Evolutionary conservation across 2,113 vertebrate species (phyloP).

Genomic region (Leucopsar rothschildi): DNA sequence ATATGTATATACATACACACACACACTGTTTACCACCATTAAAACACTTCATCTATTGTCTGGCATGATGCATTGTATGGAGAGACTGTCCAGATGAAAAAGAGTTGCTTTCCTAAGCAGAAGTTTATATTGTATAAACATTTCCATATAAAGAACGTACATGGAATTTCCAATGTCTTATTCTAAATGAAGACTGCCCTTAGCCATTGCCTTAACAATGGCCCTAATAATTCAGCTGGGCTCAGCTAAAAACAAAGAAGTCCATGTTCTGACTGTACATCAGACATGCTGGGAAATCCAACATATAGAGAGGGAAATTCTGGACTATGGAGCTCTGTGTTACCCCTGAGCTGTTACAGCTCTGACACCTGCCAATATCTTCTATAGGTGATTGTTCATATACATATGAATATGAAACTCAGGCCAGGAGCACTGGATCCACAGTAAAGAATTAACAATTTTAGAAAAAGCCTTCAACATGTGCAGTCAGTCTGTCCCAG

Average conservation of each 20-base stretch:
- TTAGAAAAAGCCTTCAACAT: not conserved
- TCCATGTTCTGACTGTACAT: not conserved
- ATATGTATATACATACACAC: conserved; percentile 17
- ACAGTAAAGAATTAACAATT: not conserved
- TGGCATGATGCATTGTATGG: conserved; percentile 43
- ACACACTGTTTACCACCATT: not conserved
- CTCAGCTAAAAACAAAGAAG: not conserved
- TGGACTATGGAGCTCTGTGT: rapidly evolving
- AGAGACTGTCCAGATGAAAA: conserved; percentile 48
- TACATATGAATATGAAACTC: rapidly evolving
- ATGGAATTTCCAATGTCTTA: not conserved
- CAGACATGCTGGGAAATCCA: not conserved
- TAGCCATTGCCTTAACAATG: conserved; percentile 6
- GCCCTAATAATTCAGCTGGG: not conserved
- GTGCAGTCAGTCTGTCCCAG: not conserved
- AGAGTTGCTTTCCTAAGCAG: conserved; percentile 3
- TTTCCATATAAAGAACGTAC: conserved; percentile 51
- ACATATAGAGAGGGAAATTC: not conserved
- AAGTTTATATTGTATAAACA: conserved; percentile 12
- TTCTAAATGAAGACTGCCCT: conserved; percentile 19
- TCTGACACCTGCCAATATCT: not conserved
- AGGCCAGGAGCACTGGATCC: not conserved
- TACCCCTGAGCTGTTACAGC: not conserved
- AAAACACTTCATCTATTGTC: conserved; percentile 64
- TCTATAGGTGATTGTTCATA: not conserved